Base-by-base conservation (phyloP, 2,113 vertebrate genomes). In the Upupa epops region DNA sequence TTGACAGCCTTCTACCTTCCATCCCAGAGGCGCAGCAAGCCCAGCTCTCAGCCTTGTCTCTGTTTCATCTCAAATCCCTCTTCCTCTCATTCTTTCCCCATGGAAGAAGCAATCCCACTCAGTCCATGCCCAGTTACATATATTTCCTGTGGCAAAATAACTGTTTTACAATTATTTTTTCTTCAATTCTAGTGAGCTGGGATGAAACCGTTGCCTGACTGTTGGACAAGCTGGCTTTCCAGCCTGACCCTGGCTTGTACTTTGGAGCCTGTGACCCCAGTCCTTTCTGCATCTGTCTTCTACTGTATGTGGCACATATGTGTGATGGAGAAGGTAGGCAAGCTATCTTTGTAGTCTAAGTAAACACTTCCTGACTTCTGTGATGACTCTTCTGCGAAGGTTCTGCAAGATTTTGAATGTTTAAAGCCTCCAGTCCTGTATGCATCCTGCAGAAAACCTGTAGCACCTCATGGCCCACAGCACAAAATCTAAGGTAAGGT, bases 381-480 rank as follows among this genome's bases (percentile, higher is more conserved):
- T 58, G 61, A 32, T 5, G 32, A 74, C 25, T n/a, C 24, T 54
- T 40, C 76, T 80, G 59, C 25, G 70, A 65, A 66, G 31, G 26
- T 60, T 81, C 65, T 78, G 70, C 42, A 36, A 37, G 9, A 40
- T 83, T 83, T 49, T n/a, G 46, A 5, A 16, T 19, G 51, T 68
- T 55, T 68, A 24, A 46, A 55, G 46, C 45, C 46, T 37, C n/a
- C 31, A 89, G 19, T 40, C 40, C 25, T 0, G 2, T 42, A 42
- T 42, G 40, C 40, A 12, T 59, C 63, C 17, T 24, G 6, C 0
- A 1, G 32, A 78, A 73, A 70, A 58, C 6, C 28, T 48, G 54
- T 28, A 22, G 3, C 3, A 2, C 5, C 4, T 20, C 8, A 4
- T 2, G 6, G 42, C 4, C 70, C 12, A 22, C 10, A 9, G 42